Evolutionary conservation across 2,113 vertebrate genomes (phyloP).

Genomic region (Tachuris rubrigastra): DNA sequence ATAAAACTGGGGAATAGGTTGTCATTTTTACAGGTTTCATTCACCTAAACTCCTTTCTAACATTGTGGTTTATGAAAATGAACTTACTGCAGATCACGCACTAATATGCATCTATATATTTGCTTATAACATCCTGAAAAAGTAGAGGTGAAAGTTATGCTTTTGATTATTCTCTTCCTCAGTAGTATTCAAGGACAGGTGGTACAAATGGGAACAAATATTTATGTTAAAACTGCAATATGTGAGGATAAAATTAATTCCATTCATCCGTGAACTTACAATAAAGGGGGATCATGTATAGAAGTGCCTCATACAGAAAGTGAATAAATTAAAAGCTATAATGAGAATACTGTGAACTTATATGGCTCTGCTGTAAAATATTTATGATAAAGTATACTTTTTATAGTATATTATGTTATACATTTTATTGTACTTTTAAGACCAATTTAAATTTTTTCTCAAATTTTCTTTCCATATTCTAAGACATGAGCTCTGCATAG

Average conservation of each 20-base stretch:
- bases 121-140: background rate
- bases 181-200: background rate
- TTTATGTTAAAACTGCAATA: background rate
- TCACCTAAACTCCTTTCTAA: background rate
- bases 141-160: background rate
- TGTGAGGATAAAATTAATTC: conserved; percentile 3
- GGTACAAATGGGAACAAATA: background rate
- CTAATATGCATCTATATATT: background rate
- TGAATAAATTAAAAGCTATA: background rate
- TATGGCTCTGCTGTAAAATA: background rate
- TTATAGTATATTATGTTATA: too few relatives aligned
- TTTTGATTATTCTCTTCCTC: background rate
- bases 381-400: background rate
- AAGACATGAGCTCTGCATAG: background rate
- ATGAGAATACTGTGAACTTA: background rate
- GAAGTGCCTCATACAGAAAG: background rate
- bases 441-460: background rate
- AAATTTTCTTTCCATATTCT: background rate
- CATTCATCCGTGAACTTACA: background rate
- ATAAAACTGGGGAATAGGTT: background rate
- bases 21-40: background rate
- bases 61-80: background rate
- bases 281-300: background rate
- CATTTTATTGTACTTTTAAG: background rate
- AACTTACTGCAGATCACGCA: background rate